A percentile compares a stretch with the other conserved stretches of the same genome.
Conservation (phyloP, 2,113 vertebrate genomes). For the Trichomycterus rosablanca region DNA sequence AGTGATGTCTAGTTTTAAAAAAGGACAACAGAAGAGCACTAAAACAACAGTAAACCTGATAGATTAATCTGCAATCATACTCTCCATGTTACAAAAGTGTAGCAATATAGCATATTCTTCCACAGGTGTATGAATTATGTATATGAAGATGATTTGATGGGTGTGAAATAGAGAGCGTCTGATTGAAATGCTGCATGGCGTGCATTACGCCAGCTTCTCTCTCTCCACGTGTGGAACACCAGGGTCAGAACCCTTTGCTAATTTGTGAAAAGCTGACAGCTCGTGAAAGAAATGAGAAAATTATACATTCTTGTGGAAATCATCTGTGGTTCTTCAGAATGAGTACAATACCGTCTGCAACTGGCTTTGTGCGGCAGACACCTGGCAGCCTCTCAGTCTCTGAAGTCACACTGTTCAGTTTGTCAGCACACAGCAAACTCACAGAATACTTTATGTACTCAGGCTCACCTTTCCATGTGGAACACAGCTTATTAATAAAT, state of each 20-base stretch:
- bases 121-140: conserved; percentile 73
- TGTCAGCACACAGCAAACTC: conserved; percentile 19
- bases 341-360: conserved; percentile 51
- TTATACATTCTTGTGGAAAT: conserved; percentile 68
- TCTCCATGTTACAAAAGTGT: conserved; percentile 60
- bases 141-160: conserved; percentile 70
- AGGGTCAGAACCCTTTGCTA: conserved; percentile 69
- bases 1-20: conserved; percentile 23
- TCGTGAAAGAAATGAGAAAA: conserved; percentile 74
- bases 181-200: conserved; percentile 62
- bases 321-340: conserved; percentile 60
- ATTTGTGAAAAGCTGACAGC: conserved; percentile 68
- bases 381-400: conserved; percentile 33
- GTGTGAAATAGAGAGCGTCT: conserved; percentile 54
- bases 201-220: conserved; percentile 41
- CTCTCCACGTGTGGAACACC: conserved; percentile 25
- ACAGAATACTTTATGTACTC: conserved; percentile 23
- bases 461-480: background rate
- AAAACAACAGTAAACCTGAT: conserved; percentile 52
- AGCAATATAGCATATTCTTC: conserved; percentile 62
- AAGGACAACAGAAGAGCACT: conserved; percentile 21
- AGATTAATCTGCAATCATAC: conserved; percentile 64
- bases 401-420: background rate
- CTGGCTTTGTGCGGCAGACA: conserved; percentile 47
- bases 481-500: background rate